Evolutionary conservation across 1,140 invertebrate genomes (phyloP).

Genomic region (Cydia pomonella): DNA sequence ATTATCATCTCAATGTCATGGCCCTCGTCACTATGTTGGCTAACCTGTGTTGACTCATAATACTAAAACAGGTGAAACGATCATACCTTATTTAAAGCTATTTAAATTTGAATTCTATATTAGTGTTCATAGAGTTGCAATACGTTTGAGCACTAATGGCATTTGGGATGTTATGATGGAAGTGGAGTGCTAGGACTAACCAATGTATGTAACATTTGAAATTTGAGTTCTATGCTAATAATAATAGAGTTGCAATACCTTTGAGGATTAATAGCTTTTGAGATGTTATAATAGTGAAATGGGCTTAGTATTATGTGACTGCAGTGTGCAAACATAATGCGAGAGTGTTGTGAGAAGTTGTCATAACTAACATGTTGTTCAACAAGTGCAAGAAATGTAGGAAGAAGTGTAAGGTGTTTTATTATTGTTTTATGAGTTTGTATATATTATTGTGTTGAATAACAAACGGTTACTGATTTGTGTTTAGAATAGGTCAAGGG

Average conservation of each 20-base stretch:
- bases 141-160: too few relatives aligned
- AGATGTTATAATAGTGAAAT: background rate
- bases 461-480: background rate
- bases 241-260: background rate
- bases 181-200: too few relatives aligned
- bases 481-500: slow-evolving; percentile 6
- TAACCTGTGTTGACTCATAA: background rate
- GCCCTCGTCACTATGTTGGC: background rate
- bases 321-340: slow-evolving; percentile 29
- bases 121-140: too few relatives aligned
- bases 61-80: background rate
- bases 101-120: background rate
- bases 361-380: slow-evolving; percentile 54
- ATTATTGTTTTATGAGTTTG: slow-evolving; percentile 18
- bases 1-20: slow-evolving; percentile 1
- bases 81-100: background rate
- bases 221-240: background rate
- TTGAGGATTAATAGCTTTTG: background rate
- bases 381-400: slow-evolving; percentile 55
- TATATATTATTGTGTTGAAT: background rate
- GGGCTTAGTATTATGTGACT: slow-evolving; percentile 5
- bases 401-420: slow-evolving; percentile 60
- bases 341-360: slow-evolving; percentile 2
- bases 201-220: too few relatives aligned
- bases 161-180: too few relatives aligned